Percentiles rank a stretch among this genome's conserved stretches.
Evolutionary conservation across 2,113 vertebrate genomes (phyloP).

Genomic region (Zootoca vivipara): DNA sequence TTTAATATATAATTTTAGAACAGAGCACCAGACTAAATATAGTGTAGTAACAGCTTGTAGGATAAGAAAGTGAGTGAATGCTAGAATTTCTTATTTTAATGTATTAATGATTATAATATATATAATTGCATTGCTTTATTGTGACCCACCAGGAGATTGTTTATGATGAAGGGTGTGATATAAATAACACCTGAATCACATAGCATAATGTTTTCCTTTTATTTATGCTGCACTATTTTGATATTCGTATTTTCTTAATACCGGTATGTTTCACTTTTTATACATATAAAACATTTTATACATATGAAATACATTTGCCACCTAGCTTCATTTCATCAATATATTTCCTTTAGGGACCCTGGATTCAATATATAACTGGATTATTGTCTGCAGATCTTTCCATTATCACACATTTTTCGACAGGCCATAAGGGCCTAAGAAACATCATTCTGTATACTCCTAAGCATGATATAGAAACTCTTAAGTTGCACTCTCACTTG

Average conservation of each 20-base stretch:
- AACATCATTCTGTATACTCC: not conserved
- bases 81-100: no score
- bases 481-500: conserved; percentile 44
- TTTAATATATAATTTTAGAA: not conserved
- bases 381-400: not conserved
- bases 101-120: no score
- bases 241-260: not conserved
- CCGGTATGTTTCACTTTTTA: not conserved
- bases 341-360: not conserved
- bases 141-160: no score
- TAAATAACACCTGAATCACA: not conserved
- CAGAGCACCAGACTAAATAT: not conserved
- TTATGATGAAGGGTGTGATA: not conserved
- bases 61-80: not conserved
- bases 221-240: not conserved
- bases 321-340: not conserved
- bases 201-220: not conserved
- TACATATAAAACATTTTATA: not conserved
- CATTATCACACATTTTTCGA: not conserved
- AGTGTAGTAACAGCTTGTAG: not conserved
- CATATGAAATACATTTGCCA: not conserved
- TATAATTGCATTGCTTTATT: no score
- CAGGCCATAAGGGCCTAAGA: no score
- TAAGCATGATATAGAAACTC: not conserved
- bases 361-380: no score